Percentiles rank a stretch among this genome's conserved stretches.
Evolutionary conservation across 2,113 vertebrate genomes (phyloP).

Genomic region (Laticauda laticaudata): DNA sequence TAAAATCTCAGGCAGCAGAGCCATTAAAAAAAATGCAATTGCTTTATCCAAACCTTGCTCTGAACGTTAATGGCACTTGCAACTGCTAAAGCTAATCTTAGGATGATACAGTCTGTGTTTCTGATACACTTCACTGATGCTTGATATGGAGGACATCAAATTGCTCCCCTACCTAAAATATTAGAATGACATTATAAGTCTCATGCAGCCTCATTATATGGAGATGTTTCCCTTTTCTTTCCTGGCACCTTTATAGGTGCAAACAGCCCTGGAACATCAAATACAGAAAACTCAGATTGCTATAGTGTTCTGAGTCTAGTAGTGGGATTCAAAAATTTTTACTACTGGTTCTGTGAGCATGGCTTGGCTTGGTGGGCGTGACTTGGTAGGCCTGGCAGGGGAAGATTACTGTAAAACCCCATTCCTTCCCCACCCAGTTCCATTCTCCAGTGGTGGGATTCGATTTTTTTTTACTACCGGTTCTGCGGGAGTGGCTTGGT

Average conservation of each 20-base stretch:
- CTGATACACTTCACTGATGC: neutral
- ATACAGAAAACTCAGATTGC: neutral
- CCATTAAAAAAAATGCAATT: neutral
- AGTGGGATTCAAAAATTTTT: too few relatives aligned
- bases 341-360: too few relatives aligned
- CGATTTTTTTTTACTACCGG: too few relatives aligned
- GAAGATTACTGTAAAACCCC: too few relatives aligned
- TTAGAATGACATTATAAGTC: neutral
- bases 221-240: neutral
- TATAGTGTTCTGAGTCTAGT: neutral
- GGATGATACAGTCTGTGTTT: neutral
- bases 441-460: too few relatives aligned
- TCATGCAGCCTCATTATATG: neutral
- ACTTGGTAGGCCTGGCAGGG: too few relatives aligned
- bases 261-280: neutral
- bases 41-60: neutral
- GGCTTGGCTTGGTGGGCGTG: too few relatives aligned
- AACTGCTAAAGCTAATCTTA: neutral
- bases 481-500: too few relatives aligned
- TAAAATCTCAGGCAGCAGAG: neutral
- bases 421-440: too few relatives aligned
- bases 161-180: neutral
- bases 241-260: neutral
- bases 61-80: neutral
- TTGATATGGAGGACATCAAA: neutral